Conservation (phyloP, 1,140 invertebrate species). For the Ostrea edulis region DNA sequence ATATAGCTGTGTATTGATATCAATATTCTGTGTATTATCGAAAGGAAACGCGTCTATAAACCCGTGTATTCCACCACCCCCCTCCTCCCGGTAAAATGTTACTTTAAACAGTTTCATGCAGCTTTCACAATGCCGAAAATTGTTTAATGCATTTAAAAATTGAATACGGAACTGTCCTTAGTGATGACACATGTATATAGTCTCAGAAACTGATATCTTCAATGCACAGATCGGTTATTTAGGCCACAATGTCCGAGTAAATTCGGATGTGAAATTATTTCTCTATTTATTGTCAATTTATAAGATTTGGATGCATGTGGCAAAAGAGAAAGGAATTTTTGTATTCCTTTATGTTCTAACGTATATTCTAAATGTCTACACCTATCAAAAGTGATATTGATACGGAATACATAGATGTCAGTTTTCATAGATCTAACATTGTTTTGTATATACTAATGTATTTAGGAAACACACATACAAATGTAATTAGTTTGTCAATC, state of each 20-base stretch:
- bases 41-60: too few relatives aligned
- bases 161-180: not conserved
- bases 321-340: not conserved
- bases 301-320: not conserved
- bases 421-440: not conserved
- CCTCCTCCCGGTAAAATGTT: not conserved
- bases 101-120: not conserved
- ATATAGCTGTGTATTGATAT: not conserved
- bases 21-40: not conserved
- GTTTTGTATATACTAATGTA: not conserved
- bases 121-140: not conserved
- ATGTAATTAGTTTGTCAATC: too few relatives aligned
- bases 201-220: not conserved
- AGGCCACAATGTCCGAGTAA: not conserved
- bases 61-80: not conserved
- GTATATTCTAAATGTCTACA: not conserved
- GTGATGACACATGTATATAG: not conserved
- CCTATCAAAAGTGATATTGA: not conserved
- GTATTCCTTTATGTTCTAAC: not conserved
- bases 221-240: not conserved
- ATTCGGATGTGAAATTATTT: not conserved
- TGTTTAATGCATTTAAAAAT: not conserved
- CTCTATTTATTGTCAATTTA: not conserved
- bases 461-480: not conserved
- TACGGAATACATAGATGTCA: not conserved